Conservation (phyloP, 2,797 vertebrate species). For the Thamnophis elegans region DNA sequence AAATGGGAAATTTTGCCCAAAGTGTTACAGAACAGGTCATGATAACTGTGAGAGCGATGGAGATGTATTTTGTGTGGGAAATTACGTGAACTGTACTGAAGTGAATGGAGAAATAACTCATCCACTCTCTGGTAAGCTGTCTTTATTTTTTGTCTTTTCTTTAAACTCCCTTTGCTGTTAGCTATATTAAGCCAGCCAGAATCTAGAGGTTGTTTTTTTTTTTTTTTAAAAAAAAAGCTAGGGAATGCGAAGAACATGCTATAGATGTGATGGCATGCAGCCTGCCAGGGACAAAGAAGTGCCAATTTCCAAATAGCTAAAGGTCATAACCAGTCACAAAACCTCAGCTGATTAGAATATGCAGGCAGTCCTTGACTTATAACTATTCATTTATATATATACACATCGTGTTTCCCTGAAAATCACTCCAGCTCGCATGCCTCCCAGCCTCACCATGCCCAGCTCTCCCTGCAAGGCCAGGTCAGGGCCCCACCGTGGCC, state of each 20-base stretch:
- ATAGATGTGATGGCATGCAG: background rate
- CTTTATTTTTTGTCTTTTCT: background rate
- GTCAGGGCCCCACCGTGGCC: too few relatives aligned
- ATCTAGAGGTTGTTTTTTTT: background rate
- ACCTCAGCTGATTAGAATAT: background rate
- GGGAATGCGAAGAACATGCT: background rate
- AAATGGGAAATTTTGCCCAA: background rate
- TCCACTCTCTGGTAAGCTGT: accelerated
- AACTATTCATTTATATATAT: too few relatives aligned
- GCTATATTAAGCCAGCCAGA: background rate
- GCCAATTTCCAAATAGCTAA: background rate
- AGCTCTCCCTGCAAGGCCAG: too few relatives aligned
- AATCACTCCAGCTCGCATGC: too few relatives aligned
- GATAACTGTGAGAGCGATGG: background rate
- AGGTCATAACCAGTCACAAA: background rate
- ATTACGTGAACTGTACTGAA: background rate
- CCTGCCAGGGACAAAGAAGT: background rate
- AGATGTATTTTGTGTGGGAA: background rate
- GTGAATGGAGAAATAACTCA: background rate
- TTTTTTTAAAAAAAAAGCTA: background rate
- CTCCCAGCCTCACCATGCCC: too few relatives aligned
- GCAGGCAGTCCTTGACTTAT: background rate
- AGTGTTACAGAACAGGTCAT: background rate
- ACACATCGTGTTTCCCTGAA: too few relatives aligned
- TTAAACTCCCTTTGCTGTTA: background rate